Conservation (phyloP, 2,888 invertebrate genomes). For the Criorhina ranunculi region DNA sequence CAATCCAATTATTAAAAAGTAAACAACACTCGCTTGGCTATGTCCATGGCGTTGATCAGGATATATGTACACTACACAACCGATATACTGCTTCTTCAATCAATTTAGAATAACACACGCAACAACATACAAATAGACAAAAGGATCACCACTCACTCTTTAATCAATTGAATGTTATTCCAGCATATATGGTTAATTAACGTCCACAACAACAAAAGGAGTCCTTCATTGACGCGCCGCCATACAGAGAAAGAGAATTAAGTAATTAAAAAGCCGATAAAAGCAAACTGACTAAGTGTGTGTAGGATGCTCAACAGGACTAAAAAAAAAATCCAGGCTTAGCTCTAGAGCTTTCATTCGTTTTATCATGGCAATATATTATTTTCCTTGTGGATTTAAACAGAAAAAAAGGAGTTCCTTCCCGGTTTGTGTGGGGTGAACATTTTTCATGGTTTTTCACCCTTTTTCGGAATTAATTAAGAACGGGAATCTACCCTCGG, state of each 20-base stretch:
- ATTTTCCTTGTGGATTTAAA: constrained; percentile 60
- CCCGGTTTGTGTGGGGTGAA: constrained; percentile 28
- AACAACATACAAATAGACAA: constrained; percentile 42
- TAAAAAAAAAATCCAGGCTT: constrained; percentile 9
- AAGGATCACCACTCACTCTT: constrained; percentile 25
- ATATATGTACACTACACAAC: background rate
- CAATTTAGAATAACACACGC: constrained; percentile 47
- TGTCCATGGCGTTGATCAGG: background rate
- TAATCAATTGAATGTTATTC: constrained; percentile 64
- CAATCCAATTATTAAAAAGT: constrained; percentile 61
- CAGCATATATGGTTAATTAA: constrained; percentile 67
- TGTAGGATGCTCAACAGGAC: constrained; percentile 16
- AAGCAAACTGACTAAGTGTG: constrained; percentile 48
- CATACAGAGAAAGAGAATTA: constrained; percentile 48
- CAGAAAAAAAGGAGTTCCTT: constrained; percentile 29
- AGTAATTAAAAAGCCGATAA: constrained; percentile 76
- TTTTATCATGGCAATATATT: constrained; percentile 52
- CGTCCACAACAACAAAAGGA: constrained; percentile 58
- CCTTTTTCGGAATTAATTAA: constrained; percentile 72
- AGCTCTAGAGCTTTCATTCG: constrained; percentile 4
- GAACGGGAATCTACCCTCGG: constrained; percentile 61
- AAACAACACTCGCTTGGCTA: constrained; percentile 34
- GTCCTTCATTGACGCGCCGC: constrained; percentile 31
- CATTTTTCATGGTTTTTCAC: constrained; percentile 70
- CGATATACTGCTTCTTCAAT: constrained; percentile 9